A percentile compares a stretch with the other conserved stretches of the same genome.
These are phyloP conservation scores for Periophthalmus magnuspinnatus DNA, from an alignment of 2,797 vertebrate genomes.

Conservation along the genomic window DNA sequence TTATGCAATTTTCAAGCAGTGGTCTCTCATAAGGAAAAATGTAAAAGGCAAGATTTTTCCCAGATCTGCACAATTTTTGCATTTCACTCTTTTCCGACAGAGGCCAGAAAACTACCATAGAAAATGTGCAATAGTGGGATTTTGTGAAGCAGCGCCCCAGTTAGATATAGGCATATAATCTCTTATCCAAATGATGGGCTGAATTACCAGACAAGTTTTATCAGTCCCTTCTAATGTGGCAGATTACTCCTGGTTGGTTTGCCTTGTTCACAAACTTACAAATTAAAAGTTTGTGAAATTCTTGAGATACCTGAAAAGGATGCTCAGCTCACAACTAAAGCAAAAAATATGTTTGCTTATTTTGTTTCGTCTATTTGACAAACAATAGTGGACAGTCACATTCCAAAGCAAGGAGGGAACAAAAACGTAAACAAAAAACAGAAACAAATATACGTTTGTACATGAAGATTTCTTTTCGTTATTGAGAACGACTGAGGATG, in stretches of 20 bases:
- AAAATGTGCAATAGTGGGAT: conserved; percentile 89
- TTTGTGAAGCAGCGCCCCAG: conserved; percentile 74
- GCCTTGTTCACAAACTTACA: conserved; percentile 76
- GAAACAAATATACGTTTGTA: conserved; percentile 76
- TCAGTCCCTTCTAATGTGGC: conserved; percentile 77
- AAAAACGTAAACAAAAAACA: conserved; percentile 37
- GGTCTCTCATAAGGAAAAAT: conserved; percentile 78
- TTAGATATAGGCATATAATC: conserved; percentile 76
- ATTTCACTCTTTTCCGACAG: conserved; percentile 82
- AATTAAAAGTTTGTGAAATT: conserved; percentile 87
- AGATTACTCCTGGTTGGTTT: conserved; percentile 74
- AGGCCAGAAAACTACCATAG: conserved; percentile 86
- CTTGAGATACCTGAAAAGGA: conserved; percentile 84
- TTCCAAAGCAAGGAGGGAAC: conserved; percentile 88
- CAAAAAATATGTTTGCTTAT: conserved; percentile 77
- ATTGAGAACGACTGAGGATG: conserved; percentile 91
- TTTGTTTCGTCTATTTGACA: conserved; percentile 83
- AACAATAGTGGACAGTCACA: conserved; percentile 91
- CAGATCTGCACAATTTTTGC: conserved; percentile 86
- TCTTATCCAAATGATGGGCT: conserved; percentile 76
- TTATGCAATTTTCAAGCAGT: conserved; percentile 84
- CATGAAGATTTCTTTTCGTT: conserved; percentile 78
- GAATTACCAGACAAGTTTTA: conserved; percentile 69
- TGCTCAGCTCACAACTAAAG: conserved; percentile 89
- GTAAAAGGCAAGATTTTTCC: conserved; percentile 72